Base-by-base conservation (phyloP, 2,888 invertebrate genomes). In the Drosophila subquinaria region DNA sequence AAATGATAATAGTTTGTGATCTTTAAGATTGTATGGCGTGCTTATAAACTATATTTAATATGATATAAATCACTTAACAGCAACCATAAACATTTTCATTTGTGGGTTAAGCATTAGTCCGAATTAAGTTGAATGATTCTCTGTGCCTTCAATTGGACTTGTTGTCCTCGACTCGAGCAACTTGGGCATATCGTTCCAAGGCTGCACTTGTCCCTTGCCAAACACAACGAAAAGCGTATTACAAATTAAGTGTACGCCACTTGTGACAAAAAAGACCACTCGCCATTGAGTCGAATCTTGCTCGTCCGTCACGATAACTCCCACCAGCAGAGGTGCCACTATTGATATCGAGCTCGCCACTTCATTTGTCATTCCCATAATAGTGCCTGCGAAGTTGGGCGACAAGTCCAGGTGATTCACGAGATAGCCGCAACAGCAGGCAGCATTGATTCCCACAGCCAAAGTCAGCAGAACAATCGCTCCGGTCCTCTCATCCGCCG, bases 331-430 rank as follows among this genome's bases (percentile, higher is more conserved):
- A 0, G 96, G 96, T 0, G 95, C 95, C 11, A 95, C 82, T 51
- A 96, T 94, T 0, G 95, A 95, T 63, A 95, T 94, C 13, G 95
- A 88, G 82, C 95, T 95, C 0, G 95, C 94, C 5, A 94, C 85
- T 8, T 95, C 94, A 90, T 96, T 96, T 0, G 95, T 95, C 33
- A 96, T 94, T 0, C 96, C 96, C 95, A 96, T 95, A 79, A 96
- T 92, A 1, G 94, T 94, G 0, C 96, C 96, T 1, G 96, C 95
- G 81, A 95, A 95, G 76, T 95, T 95, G 0, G 96, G 95, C 4
- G 96, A 94, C 45, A 96, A 92, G 88, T 96, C 96, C 87, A 96
- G 95, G 76, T 95, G 95, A 89, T 95, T 96, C 0, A 95, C 94
- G 72, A 95, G 93, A 80, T 94, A 95, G 5, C 95, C 95, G 65